Base-by-base conservation (phyloP, 53 echinoderm and acorn worm genomes). In the Arbacia lixula region DNA sequence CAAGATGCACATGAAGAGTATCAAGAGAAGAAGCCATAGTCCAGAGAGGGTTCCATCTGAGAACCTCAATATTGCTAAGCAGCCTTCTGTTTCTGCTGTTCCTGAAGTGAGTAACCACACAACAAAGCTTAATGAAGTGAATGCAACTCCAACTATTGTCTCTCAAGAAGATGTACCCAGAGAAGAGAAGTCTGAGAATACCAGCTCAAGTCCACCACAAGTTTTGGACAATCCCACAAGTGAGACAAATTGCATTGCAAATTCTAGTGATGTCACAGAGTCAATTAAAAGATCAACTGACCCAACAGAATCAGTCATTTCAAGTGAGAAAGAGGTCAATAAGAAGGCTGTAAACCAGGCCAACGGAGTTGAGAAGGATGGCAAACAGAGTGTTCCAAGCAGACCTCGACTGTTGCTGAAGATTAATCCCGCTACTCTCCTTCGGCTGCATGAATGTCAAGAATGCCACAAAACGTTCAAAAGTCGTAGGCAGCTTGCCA, bases 371-470 rank as follows among this genome's bases (percentile, higher is more conserved):
- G 26, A 39, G 1, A 27, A 33, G 28, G 69, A 69, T 35, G 21
- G 53, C 32, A 33, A 53, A 38, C 38, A 77, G 50, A 46, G 31
- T 19, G 39, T 4, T 41, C 36, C 64, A 24, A 32, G 30, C 41
- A 62, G 82, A 41, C 82, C 82, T n/a, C 82, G 82, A 2, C 64
- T 92, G 31, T 58, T 92, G 66, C 58, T 92, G 67, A 85, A 92
- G 50, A 92, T 92, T 54, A 87, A 92, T 67, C 85, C 88, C 2
- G 51, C 82, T 26, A 87, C 88, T 5, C 71, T 85, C 40, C 80
- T 64, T 38, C 72, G 86, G 27, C 67, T 92, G 11, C 74, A 88
- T 68, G 83, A 88, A 38, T 92, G 92, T 53, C 55, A 26, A 30
- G 85, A 85, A 58, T 92, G 92, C 40, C 43, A 16, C 43, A 62